Evolutionary conservation across 2,113 vertebrate species (phyloP).

Genomic region (Peucedramus taeniatus): DNA sequence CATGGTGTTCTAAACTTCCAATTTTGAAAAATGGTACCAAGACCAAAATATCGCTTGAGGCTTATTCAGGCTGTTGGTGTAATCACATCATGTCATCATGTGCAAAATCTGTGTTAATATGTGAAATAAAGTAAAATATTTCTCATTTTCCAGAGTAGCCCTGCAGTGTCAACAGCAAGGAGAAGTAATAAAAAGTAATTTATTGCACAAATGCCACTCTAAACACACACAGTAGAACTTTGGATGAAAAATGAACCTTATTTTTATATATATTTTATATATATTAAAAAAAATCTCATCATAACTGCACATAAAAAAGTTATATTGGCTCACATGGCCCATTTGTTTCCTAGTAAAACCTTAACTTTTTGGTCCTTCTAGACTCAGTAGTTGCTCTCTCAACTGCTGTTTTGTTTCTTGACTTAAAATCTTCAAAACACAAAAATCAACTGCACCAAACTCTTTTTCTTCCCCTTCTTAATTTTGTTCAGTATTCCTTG

Average conservation of each 20-base stretch:
- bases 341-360: neutral
- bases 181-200: neutral
- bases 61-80: neutral
- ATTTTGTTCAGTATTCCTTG: neutral
- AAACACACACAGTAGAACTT: neutral
- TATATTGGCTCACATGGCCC: neutral
- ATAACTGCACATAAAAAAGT: neutral
- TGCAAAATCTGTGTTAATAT: neutral
- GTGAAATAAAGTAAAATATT: neutral
- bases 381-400: neutral
- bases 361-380: neutral
- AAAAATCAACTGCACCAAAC: neutral
- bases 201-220: neutral
- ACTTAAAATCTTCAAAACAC: neutral
- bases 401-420: neutral
- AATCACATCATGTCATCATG: neutral
- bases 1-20: neutral
- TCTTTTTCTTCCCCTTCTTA: neutral
- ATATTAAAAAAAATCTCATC: neutral
- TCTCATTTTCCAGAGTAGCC: neutral
- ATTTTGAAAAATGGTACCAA: neutral
- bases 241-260: neutral
- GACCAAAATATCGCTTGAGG: neutral
- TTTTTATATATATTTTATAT: neutral
- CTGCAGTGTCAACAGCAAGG: neutral